phyloP scores from a whole-genome alignment of 2,888 invertebrate species.

The Stenichneumon culpator region DNA sequence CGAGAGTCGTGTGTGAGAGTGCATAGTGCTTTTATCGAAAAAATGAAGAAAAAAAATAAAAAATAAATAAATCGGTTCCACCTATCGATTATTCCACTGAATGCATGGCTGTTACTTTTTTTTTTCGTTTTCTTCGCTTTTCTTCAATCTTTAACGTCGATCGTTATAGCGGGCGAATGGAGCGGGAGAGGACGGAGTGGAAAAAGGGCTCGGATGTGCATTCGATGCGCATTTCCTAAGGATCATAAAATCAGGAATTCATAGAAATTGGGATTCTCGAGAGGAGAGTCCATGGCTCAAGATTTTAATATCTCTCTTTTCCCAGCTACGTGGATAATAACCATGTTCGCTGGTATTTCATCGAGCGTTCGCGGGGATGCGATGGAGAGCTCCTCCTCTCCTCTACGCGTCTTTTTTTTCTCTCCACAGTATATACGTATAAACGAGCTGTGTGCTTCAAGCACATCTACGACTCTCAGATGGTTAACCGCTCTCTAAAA shows the following conservation, averaged over 20 bases:
- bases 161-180: conserved; percentile 1
- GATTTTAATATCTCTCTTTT: conserved; percentile 55
- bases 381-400: conserved; percentile 24
- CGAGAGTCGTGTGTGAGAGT: too few relatives aligned
- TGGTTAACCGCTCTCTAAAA: conserved; percentile 31
- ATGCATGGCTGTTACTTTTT: conserved; percentile 1
- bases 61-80: not conserved
- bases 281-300: conserved; percentile 40
- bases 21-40: not conserved
- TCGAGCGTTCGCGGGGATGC: conserved; percentile 41
- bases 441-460: conserved; percentile 2
- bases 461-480: conserved; percentile 12
- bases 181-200: conserved; percentile 1
- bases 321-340: conserved; percentile 10
- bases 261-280: conserved; percentile 63
- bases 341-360: conserved; percentile 20
- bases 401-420: not conserved
- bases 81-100: conserved; percentile 22
- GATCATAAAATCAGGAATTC: conserved; percentile 59
- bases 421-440: not conserved
- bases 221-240: conserved; percentile 43
- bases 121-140: not conserved
- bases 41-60: not conserved
- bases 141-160: not conserved
- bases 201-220: conserved; percentile 35